Conservation (phyloP, 2,888 invertebrate species). For the Cantharis nigra region DNA sequence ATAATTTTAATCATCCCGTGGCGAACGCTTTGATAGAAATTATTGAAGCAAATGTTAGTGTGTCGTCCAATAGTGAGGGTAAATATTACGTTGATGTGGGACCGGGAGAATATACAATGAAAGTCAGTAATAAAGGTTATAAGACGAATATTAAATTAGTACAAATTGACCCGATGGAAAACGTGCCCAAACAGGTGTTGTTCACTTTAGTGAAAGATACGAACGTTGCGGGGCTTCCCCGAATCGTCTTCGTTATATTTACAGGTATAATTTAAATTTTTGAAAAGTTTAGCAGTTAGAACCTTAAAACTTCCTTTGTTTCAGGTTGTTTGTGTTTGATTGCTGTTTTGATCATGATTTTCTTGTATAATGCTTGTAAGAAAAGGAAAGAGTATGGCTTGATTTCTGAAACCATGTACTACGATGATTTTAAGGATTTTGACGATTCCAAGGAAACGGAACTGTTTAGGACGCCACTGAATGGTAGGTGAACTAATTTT, state of each 20-base stretch:
- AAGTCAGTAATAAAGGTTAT: constrained; percentile 65
- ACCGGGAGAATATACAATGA: constrained; percentile 59
- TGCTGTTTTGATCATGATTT: constrained; percentile 60
- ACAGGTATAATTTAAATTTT: constrained; percentile 59
- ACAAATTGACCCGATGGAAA: constrained; percentile 48
- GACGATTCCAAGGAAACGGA: constrained; percentile 59
- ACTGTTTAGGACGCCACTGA: constrained; percentile 55
- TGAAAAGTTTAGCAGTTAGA: constrained; percentile 1
- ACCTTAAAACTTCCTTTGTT: constrained; percentile 27
- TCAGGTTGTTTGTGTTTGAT: constrained; percentile 63
- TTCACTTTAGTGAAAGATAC: constrained; percentile 71
- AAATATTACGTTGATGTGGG: constrained; percentile 59
- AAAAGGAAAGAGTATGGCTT: constrained; percentile 60
- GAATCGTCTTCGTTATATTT: constrained; percentile 75
- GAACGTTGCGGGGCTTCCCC: constrained; percentile 73
- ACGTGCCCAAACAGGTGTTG: constrained; percentile 63
- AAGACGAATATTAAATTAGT: constrained; percentile 59
- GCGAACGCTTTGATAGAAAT: constrained; percentile 58
- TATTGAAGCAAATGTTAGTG: constrained; percentile 53
- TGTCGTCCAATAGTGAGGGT: constrained; percentile 55
- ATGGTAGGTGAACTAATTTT: constrained; percentile 34
- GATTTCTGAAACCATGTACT: constrained; percentile 60
- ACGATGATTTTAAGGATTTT: constrained; percentile 50
- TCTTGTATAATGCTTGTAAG: constrained; percentile 62
- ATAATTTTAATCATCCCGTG: constrained; percentile 64